These are phyloP conservation scores for Anthopleura sola DNA, from an alignment of 64 coral and sea anemone species.

Conservation along the genomic window DNA sequence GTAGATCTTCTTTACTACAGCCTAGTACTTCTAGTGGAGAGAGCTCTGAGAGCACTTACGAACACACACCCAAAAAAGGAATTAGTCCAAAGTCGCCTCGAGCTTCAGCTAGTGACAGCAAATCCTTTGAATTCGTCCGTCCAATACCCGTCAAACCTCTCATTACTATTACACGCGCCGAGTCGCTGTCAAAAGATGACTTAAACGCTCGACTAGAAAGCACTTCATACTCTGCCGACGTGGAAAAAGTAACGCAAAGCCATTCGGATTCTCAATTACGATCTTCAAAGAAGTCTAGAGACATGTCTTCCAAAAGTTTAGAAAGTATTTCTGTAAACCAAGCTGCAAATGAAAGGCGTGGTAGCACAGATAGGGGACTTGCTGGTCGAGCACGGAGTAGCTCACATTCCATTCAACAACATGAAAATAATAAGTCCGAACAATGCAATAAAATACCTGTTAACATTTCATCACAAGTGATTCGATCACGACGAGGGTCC, in stretches of 20 bases:
- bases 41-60: constrained; percentile 91
- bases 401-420: background rate
- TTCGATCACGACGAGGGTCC: constrained; percentile 55
- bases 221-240: constrained; percentile 50
- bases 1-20: constrained; percentile 77
- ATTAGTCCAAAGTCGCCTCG: constrained; percentile 65
- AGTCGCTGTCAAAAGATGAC: constrained; percentile 81
- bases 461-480: constrained; percentile 88
- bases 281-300: constrained; percentile 39
- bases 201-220: constrained; percentile 76
- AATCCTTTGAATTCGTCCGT: constrained; percentile 96
- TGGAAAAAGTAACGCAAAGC: constrained; percentile 57
- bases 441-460: constrained; percentile 74
- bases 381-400: constrained; percentile 13
- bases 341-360: constrained; percentile 49
- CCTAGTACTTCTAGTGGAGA: constrained; percentile 86
- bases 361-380: constrained; percentile 69
- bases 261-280: constrained; percentile 91
- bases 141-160: constrained; percentile 89
- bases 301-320: constrained; percentile 45
- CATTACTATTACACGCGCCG: constrained; percentile 87
- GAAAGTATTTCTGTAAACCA: constrained; percentile 41
- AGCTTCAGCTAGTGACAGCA: constrained; percentile 70
- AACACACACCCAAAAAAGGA: constrained; percentile 65
- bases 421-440: constrained; percentile 8